Evolutionary conservation across 2,888 invertebrate species (phyloP).

Genomic region (Ophion slaviceki): DNA sequence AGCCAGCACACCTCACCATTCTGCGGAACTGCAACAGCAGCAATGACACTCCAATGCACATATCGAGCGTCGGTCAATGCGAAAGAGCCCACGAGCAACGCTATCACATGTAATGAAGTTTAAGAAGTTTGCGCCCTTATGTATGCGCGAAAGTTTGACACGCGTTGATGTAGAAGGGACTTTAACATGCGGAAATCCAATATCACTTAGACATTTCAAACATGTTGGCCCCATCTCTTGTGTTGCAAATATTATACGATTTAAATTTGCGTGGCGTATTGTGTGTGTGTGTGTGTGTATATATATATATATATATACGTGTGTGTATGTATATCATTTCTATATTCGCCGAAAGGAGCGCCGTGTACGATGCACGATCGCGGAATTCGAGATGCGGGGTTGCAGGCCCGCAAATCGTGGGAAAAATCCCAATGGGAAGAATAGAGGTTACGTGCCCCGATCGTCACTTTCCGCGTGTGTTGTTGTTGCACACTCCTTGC

Average conservation of each 20-base stretch:
- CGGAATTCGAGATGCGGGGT: too few species aligned
- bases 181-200: constrained; percentile 66
- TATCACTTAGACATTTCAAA: constrained; percentile 69
- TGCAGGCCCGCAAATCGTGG: too few species aligned
- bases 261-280: background rate
- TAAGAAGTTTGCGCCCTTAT: background rate
- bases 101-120: background rate
- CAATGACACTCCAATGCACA: constrained; percentile 14
- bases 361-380: background rate
- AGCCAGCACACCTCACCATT: background rate
- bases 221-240: constrained; percentile 45
- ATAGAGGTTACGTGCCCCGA: too few species aligned
- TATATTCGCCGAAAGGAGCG: background rate
- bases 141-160: background rate
- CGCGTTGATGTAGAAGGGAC: background rate
- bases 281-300: constrained; percentile 42
- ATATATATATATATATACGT: constrained; percentile 7
- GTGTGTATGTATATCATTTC: constrained; percentile 57
- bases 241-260: constrained; percentile 49
- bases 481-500: too few species aligned
- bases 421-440: too few species aligned
- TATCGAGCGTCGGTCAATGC: constrained; percentile 5
- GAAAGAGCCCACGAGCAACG: background rate
- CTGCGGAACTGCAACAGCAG: constrained; percentile 3
- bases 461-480: too few species aligned